Percentiles rank a stretch among this genome's conserved stretches.
Evolutionary conservation across 2,113 vertebrate genomes (phyloP).

Genomic region (Pomatorhinus ruficollis): DNA sequence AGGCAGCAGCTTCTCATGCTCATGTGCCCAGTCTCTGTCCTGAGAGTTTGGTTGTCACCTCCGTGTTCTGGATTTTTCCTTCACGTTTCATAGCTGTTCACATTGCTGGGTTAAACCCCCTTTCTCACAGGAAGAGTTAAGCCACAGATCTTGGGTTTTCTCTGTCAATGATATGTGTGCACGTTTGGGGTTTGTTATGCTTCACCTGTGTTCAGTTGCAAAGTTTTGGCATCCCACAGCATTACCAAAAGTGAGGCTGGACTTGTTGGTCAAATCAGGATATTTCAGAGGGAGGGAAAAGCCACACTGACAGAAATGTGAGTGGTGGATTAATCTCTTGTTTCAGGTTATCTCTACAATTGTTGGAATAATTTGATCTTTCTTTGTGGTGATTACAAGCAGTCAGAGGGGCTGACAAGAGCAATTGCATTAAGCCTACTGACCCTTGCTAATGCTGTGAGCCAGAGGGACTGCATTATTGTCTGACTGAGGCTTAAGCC

Average conservation of each 20-base stretch:
- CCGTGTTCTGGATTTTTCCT: neutral
- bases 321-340: neutral
- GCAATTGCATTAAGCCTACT: neutral
- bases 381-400: neutral
- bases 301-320: neutral
- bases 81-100: neutral
- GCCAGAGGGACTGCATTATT: neutral
- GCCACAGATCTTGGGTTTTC: neutral
- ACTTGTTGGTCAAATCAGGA: neutral
- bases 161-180: neutral
- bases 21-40: neutral
- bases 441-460: neutral
- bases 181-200: neutral
- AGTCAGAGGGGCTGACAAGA: neutral
- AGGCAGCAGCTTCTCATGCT: neutral
- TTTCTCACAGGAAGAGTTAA: neutral
- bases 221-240: neutral
- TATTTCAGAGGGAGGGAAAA: neutral
- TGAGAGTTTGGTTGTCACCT: neutral
- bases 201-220: neutral
- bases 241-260: neutral
- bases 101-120: neutral
- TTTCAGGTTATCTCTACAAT: neutral
- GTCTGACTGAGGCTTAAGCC: neutral
- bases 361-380: conserved; percentile 7